Percentiles rank a stretch among this genome's conserved stretches.
Conservation (phyloP, 1,140 invertebrate species). For the Calliphora vicina region DNA sequence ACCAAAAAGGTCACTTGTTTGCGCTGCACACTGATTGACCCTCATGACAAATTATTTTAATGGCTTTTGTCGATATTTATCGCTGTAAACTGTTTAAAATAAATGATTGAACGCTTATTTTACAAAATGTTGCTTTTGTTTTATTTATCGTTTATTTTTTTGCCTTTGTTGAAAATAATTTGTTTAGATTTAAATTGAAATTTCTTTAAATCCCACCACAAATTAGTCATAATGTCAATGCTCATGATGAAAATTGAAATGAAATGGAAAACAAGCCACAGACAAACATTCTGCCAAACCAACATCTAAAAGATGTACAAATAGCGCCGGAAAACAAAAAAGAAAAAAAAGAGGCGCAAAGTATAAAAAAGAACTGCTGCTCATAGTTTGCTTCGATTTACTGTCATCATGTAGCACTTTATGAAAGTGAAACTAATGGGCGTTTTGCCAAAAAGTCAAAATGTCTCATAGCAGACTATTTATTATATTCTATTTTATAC, state of each 20-base stretch:
- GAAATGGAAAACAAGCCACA: neutral
- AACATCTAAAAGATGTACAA: neutral
- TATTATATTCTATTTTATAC: slow-evolving; percentile 13
- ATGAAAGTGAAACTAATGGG: slow-evolving; percentile 26
- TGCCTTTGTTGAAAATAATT: neutral
- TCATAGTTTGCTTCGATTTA: slow-evolving; percentile 19
- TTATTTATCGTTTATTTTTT: neutral
- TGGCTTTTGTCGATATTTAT: neutral
- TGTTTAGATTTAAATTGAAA: neutral
- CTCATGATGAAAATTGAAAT: neutral
- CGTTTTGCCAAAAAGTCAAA: slow-evolving; percentile 29
- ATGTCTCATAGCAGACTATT: slow-evolving; percentile 21
- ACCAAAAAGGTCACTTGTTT: neutral
- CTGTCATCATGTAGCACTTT: slow-evolving; percentile 11
- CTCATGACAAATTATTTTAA: neutral
- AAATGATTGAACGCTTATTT: neutral
- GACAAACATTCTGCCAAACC: neutral
- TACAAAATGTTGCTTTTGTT: neutral
- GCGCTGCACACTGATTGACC: neutral
- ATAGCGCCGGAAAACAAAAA: neutral
- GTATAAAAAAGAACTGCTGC: neutral
- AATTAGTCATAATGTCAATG: slow-evolving; percentile 25
- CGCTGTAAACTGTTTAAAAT: neutral
- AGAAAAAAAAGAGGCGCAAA: neutral
- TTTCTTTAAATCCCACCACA: slow-evolving; percentile 12